phyloP scores from a whole-genome alignment of 23 tunicate species.

The Styela clava region DNA sequence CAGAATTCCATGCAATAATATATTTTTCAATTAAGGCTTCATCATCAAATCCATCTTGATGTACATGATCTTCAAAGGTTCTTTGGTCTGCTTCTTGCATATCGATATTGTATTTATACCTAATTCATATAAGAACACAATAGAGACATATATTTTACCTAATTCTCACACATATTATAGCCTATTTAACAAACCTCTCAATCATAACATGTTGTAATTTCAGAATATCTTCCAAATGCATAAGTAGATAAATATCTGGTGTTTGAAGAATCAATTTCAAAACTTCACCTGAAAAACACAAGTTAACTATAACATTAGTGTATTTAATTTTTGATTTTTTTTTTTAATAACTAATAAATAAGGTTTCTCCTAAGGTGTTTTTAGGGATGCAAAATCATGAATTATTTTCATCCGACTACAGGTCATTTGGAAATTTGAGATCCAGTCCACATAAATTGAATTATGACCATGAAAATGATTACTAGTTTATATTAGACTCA shows the following conservation, averaged over 20 bases:
- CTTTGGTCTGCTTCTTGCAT: slow-evolving; percentile 44
- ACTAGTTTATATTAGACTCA: too few species aligned
- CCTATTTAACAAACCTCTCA: slow-evolving; percentile 29
- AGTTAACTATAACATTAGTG: background rate
- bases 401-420: too few species aligned
- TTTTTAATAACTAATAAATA: background rate
- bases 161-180: background rate
- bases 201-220: slow-evolving; percentile 24
- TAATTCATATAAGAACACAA: background rate
- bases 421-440: too few species aligned
- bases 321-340: background rate
- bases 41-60: slow-evolving; percentile 7
- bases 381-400: background rate
- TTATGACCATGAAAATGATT: too few species aligned
- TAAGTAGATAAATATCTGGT: slow-evolving; percentile 9
- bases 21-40: slow-evolving; percentile 29
- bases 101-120: slow-evolving; percentile 60
- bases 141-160: background rate
- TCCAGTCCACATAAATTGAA: too few species aligned
- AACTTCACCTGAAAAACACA: slow-evolving; percentile 8
- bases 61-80: slow-evolving; percentile 32
- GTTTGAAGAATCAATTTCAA: slow-evolving; percentile 31
- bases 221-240: slow-evolving; percentile 11
- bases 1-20: slow-evolving; percentile 63
- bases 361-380: background rate